Base-by-base conservation (phyloP, 2,888 invertebrate genomes). In the Coelogynopora nodosa region DNA sequence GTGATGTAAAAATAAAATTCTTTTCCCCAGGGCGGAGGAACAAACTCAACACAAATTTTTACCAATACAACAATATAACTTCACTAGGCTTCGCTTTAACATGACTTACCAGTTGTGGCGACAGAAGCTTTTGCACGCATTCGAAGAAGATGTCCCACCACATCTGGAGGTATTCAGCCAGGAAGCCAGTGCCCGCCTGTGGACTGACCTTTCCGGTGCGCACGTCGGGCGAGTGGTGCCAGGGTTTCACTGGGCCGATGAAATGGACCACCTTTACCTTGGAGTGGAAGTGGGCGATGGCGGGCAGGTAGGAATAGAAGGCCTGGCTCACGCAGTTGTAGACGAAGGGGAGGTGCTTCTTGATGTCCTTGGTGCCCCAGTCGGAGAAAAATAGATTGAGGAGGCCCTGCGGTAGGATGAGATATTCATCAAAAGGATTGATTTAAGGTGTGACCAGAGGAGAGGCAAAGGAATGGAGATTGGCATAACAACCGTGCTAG, bases 321-420 rank as follows among this genome's bases (percentile, higher is more conserved):
- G 97, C 96, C 87, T 96, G 96, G 67, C 98, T 96, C 89, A 96
- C 96, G 93, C 98, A 96, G 92, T 99, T 99, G 93, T 98, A 99
- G 88, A 96, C 94, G 93, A 99, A 99, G 23, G 99, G 97, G 90
- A 99, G 94, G 92, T 97, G 97, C 92, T 95, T 96, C 89, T 94
- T 94, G 89, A 97, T 96, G 91, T 98, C 97, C 89, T 95, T 95
- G 86, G 94, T 95, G 0, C 97, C 94, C 99, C 99, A 99, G 90
- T 96, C 95, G 88, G 94, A 94, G 93, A 98, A 99, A 93, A 94
- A 99, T 90, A 95, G 94, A 92, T 99, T 99, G 89, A 99, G 93
- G 84, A 99, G 93, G 84, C 99, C 98, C 93, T 98, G 85, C 18
- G 49, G 18, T 10, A 49, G 5, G 5, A 18, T 5, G 49, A 18